These are phyloP conservation scores for Sebastes paucispinis DNA, from an alignment of 2,797 vertebrate genomes.

Conservation along the genomic window DNA sequence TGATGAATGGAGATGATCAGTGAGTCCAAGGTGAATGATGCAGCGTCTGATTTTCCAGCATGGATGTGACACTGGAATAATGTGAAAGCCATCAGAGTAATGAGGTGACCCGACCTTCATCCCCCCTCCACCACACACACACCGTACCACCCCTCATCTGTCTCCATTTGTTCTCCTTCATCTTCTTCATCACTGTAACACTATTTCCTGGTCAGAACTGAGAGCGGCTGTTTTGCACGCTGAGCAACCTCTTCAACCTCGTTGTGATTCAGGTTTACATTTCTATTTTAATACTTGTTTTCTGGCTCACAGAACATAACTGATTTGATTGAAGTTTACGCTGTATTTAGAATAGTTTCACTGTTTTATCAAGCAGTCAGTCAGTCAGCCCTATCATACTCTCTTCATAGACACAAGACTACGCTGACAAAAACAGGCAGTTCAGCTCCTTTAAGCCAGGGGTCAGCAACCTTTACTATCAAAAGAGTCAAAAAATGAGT, in stretches of 20 bases:
- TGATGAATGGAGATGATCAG: conserved; percentile 59
- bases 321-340: background rate
- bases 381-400: too few species aligned
- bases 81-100: conserved; percentile 63
- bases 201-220: background rate
- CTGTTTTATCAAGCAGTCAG: too few species aligned
- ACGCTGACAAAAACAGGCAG: too few species aligned
- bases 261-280: background rate
- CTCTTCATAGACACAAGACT: too few species aligned
- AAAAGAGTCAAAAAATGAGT: accelerated
- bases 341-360: too few species aligned
- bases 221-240: background rate
- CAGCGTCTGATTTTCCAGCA: conserved; percentile 39
- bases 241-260: background rate
- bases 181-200: conserved; percentile 11
- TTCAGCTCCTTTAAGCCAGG: too few species aligned
- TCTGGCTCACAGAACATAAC: background rate
- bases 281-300: background rate
- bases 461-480: too few species aligned
- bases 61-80: conserved; percentile 56
- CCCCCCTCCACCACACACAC: background rate
- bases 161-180: conserved; percentile 43
- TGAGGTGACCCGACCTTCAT: conserved; percentile 47
- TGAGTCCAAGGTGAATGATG: conserved; percentile 51
- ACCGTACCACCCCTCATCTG: conserved; percentile 30